phyloP scores from a whole-genome alignment of 2,113 vertebrate species.

The Pelusios castaneus region DNA sequence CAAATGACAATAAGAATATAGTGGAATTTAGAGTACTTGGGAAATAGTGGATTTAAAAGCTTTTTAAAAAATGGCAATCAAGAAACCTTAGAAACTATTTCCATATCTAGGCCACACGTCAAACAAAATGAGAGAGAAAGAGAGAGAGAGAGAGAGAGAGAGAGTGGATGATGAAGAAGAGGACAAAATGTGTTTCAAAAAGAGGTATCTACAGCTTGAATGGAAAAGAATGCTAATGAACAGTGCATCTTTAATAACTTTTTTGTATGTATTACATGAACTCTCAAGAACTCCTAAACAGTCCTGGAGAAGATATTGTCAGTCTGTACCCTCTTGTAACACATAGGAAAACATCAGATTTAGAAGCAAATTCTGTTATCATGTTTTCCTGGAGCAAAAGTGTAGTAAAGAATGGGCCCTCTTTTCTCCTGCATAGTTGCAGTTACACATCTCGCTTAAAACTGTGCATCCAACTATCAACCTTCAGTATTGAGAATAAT shows the following conservation, averaged over 20 bases:
- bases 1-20: constrained; percentile 48
- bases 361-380: constrained; percentile 9
- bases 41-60: constrained; percentile 56
- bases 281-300: neutral
- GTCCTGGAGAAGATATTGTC: constrained; percentile 15
- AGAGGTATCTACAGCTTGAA: neutral
- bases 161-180: neutral
- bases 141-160: too few species aligned
- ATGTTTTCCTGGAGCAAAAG: neutral
- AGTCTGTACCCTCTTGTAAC: neutral
- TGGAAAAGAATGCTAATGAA: neutral
- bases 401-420: constrained; percentile 2
- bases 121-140: neutral
- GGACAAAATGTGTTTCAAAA: constrained; percentile 15
- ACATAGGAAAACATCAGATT: constrained; percentile 13
- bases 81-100: neutral
- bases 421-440: constrained; percentile 27
- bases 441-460: constrained; percentile 3
- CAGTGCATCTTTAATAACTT: neutral
- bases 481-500: constrained; percentile 13
- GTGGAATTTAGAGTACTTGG: constrained; percentile 45
- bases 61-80: constrained; percentile 28
- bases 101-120: constrained; percentile 10
- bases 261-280: neutral
- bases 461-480: neutral